Evolutionary conservation across 2,888 invertebrate genomes (phyloP), one percentile per base, ranked within the genome.

Genomic region (Isoperla grammatica): DNA sequence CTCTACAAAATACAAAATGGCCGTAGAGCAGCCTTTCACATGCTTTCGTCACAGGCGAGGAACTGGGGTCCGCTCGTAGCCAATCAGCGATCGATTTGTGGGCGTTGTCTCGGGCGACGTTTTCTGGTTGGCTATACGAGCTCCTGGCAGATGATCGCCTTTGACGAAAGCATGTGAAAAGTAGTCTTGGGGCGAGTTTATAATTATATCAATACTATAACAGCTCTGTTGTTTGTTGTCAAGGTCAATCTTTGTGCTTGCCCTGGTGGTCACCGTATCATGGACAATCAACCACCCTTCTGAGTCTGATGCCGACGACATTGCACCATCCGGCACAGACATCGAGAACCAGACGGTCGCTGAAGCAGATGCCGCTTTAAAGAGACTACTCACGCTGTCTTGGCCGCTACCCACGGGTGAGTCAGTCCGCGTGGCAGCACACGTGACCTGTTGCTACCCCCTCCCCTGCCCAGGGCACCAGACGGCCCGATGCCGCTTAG

Each of bases 241-340:
- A 74, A 83, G 82, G 65, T 71, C 76, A n/a, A 66, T 79, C 3
- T 76, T 82, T 39, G 73, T 76, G 2, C 74, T 81, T 65, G 75
- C 77, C 0, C 67, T 82, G 12, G 73, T 82, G 42, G 76, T 80
- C 43, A 77, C 79, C 0, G 71, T 82, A 4, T 80, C 81, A 2
- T 82, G 81, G 71, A 76, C 76, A 67, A 69, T 79, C 39, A 73
- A 68, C 17, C 60, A 71, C 55, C n/a, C n/a, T n/a, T n/a, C n/a
- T n/a, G 61, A 49, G 20, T 63, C 70, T 39, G 65, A 62, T 22
- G 50, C 50, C 40, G 35, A 48, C 35, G 35, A 54, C 46, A 68
- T 17, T 53, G 68, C n/a, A 68, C 67, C 42, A 69, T 69, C 13
- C 69, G n/a, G n/a, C n/a, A n/a, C n/a, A n/a, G n/a, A n/a, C n/a